phyloP scores from a whole-genome alignment of 2,797 vertebrate genomes.

The Aplochiton taeniatus region DNA sequence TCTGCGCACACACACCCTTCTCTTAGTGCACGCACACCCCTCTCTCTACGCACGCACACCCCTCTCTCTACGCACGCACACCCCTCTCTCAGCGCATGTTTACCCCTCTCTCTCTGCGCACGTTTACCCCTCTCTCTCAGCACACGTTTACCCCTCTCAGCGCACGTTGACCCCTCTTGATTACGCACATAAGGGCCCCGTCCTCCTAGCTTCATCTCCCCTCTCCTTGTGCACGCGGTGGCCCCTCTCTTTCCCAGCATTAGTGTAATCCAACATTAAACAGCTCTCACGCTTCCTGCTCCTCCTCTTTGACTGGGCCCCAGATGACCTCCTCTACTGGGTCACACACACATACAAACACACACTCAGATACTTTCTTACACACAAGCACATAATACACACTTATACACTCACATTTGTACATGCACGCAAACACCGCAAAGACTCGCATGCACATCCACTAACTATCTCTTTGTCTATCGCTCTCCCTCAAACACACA shows the following conservation, averaged over 20 bases:
- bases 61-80: no score
- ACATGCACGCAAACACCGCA: not conserved
- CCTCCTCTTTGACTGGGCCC: slow-evolving; percentile 24
- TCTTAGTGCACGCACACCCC: no score
- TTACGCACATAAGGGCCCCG: no score
- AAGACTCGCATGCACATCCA: not conserved
- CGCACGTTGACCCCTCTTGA: no score
- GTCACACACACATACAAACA: slow-evolving; percentile 22
- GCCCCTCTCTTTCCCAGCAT: slow-evolving; percentile 46
- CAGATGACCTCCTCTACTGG: slow-evolving; percentile 42
- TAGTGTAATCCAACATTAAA: slow-evolving; percentile 57
- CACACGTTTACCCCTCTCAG: no score
- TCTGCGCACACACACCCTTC: slow-evolving; percentile 3
- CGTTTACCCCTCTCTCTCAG: no score
- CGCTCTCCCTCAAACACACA: not conserved
- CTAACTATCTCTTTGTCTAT: not conserved
- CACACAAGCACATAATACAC: not conserved
- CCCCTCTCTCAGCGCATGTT: no score
- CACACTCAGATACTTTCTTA: slow-evolving; percentile 20
- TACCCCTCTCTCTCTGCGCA: no score
- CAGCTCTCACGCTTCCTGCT: slow-evolving; percentile 60
- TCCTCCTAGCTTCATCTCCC: not conserved
- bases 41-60: no score
- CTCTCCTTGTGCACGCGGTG: slow-evolving; percentile 14
- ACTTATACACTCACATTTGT: not conserved